A percentile compares a stretch with the other conserved stretches of the same genome.
Conservation (phyloP, 2,888 invertebrate genomes). For the Pyrrhosoma nymphula region DNA sequence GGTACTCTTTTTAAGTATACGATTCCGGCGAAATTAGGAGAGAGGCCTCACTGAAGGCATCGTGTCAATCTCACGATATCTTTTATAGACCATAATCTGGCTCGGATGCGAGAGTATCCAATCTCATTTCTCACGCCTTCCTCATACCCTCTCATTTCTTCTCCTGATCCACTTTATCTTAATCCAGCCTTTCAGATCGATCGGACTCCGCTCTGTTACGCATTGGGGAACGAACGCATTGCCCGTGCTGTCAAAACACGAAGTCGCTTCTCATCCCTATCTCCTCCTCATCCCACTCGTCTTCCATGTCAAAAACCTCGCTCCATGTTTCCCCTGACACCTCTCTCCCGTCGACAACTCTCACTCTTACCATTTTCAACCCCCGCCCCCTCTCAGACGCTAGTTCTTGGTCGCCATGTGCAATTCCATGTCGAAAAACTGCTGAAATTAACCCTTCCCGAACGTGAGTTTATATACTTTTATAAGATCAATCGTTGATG, state of each 20-base stretch:
- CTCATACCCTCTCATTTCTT: background rate
- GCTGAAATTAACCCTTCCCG: background rate
- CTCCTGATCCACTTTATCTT: background rate
- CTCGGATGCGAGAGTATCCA: background rate
- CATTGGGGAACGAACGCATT: background rate
- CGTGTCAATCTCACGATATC: background rate
- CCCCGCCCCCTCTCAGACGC: background rate
- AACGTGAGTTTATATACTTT: no score
- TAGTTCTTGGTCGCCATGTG: background rate
- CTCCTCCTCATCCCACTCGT: no score
- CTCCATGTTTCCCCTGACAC: background rate
- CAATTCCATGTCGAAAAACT: background rate
- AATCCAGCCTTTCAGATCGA: slow-evolving; percentile 42
- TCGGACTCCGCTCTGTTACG: slow-evolving; percentile 28
- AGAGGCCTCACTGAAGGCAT: background rate
- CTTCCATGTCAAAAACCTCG: no score
- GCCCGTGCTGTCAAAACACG: slow-evolving; percentile 45
- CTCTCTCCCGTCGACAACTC: background rate
- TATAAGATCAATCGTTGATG: no score
- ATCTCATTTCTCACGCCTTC: background rate
- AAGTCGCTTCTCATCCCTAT: background rate
- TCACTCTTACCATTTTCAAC: background rate
- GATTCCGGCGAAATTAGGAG: background rate
- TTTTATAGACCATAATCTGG: background rate
- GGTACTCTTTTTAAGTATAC: background rate